These are phyloP conservation scores for Anhinga anhinga DNA, from an alignment of 2,113 vertebrate genomes.

Conservation along the genomic window DNA sequence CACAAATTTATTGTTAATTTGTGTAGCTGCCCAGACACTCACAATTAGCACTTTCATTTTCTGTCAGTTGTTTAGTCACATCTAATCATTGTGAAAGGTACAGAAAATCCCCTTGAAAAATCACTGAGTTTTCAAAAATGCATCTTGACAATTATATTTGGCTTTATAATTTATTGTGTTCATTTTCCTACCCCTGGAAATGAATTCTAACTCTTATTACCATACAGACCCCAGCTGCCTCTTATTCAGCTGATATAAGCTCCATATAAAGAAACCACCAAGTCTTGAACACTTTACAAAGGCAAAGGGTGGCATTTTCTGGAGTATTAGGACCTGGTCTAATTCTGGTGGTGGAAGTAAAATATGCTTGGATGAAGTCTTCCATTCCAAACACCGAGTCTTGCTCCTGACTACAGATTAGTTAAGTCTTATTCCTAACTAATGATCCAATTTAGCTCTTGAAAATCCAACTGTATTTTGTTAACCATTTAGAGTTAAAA, in stretches of 20 bases:
- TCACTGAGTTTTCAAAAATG: constrained; percentile 3
- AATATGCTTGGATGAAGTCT: not conserved
- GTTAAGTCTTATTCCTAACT: not conserved
- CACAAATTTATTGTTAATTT: not conserved
- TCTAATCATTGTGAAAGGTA: not conserved
- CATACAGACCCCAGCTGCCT: not conserved
- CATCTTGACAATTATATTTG: constrained; percentile 37
- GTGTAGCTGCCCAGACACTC: not conserved
- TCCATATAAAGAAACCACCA: not conserved
- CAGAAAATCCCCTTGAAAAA: not conserved
- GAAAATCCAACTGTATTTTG: not conserved
- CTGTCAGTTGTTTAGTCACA: not conserved
- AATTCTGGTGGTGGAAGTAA: not conserved
- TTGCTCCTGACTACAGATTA: not conserved
- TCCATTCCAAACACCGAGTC: not conserved
- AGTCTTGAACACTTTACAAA: not conserved
- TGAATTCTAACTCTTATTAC: not conserved
- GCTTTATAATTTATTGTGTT: constrained; percentile 17
- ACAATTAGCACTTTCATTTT: constrained; percentile 8
- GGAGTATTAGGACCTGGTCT: not conserved
- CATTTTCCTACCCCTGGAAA: not conserved
- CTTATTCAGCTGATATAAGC: not conserved
- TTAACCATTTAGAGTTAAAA: not conserved
- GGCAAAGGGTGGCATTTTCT: not conserved
- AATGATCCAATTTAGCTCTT: not conserved